Evolutionary conservation across 2,797 vertebrate genomes (phyloP), one percentile per base, ranked within the genome.

Genomic region (Lycodopsis pacificus): DNA sequence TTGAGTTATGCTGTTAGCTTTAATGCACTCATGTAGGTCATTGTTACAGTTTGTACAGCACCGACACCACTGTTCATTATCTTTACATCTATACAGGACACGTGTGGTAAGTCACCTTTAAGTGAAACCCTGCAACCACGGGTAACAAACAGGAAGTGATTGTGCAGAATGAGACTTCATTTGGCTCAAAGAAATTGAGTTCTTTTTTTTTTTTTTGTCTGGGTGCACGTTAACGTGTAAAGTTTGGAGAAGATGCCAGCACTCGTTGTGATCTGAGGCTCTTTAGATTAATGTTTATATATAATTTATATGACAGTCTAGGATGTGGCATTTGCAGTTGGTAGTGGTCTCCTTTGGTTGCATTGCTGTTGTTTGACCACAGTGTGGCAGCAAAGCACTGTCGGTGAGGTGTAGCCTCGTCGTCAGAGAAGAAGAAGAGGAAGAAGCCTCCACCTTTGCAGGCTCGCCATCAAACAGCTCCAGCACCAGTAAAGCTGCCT

Each of bases 341-440:
- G 27, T 27, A 2, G 30, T n/a, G n/a, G 19, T 22, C 27, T 40
- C 19, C 3, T 5, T 1, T 68, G 46, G 5, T 17, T 82, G 87
- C 74, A 80, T 1, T 70, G 20, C 40, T 20, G 14, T 5, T 0
- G 9, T 83, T 57, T 81, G 80, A 30, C 88, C 93, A 88, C 87
- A 66, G 22, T 1, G 86, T 62, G 91, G 88, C 92, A 92, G 90
- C 89, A 91, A 22, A 90, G 85, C 20, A 73, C 90, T 71, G 46
- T 59, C 7, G 30, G 32, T 79, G 49, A 73, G 4, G 3, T 71
- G 68, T 5, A 22, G 20, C 4, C 2, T 40, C 17, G 36, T 15
- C 1, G 9, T 66, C 32, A 15, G 38, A 44, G 2, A 30, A 79
- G 82, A 49, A 49, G 48, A n/a, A 49, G 20, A 20, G 30, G 82